Evolutionary conservation across 2,888 invertebrate species (phyloP).

Genomic region (Eurois occulta): DNA sequence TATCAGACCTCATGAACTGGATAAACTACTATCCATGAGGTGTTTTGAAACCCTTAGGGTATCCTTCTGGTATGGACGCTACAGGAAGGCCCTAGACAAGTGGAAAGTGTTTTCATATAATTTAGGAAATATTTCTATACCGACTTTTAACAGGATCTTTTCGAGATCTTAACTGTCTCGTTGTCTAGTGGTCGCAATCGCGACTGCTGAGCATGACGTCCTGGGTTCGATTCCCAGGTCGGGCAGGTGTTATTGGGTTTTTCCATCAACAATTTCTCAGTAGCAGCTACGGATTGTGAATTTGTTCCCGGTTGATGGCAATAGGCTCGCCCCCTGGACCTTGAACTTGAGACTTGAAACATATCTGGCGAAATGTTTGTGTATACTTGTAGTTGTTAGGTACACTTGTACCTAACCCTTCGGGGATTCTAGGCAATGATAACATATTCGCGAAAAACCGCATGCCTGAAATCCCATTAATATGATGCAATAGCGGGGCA

Average conservation of each 20-base stretch:
- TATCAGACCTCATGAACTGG: background rate
- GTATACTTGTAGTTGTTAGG: background rate
- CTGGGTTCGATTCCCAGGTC: too few relatives aligned
- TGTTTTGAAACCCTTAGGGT: background rate
- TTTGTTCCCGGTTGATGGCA: background rate
- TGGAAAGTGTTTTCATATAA: fast-evolving
- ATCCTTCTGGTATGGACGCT: background rate
- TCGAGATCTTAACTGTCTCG: background rate
- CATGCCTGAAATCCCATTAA: background rate
- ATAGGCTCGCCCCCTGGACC: background rate
- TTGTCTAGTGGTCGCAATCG: background rate
- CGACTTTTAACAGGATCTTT: background rate
- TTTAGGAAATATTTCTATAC: background rate
- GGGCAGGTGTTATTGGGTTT: background rate
- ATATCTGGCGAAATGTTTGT: background rate
- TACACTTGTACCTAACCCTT: background rate
- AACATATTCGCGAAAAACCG: background rate
- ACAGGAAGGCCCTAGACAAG: background rate
- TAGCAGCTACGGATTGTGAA: background rate
- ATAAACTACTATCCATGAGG: background rate
- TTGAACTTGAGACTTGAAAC: background rate
- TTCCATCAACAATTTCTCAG: background rate
- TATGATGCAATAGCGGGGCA: too few relatives aligned
- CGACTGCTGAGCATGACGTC: too few relatives aligned
- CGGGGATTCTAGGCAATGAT: background rate